phyloP scores from a whole-genome alignment of 2,113 vertebrate genomes.

The Stigmatopora nigra region DNA sequence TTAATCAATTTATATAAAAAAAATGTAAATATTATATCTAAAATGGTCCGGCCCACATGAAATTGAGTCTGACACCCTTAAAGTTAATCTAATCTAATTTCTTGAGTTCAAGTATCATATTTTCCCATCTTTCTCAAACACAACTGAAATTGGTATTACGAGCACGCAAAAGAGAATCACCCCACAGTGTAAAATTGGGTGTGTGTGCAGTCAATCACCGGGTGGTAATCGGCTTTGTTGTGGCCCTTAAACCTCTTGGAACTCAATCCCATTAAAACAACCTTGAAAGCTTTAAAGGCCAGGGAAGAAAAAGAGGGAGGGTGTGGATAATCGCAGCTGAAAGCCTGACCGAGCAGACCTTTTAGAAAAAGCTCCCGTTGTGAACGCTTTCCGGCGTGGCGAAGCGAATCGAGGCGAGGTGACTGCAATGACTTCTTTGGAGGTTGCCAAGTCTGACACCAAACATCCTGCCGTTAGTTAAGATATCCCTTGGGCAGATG shows the following conservation, averaged over 20 bases:
- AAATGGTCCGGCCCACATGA: too few species aligned
- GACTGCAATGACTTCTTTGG: slow-evolving; percentile 28
- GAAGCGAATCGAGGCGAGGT: slow-evolving; percentile 28
- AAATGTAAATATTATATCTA: too few species aligned
- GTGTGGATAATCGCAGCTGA: slow-evolving; percentile 54
- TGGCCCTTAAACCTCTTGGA: slow-evolving; percentile 60
- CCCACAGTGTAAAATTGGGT: not conserved
- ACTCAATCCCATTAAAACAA: slow-evolving; percentile 70
- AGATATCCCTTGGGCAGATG: not conserved
- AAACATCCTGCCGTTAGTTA: not conserved
- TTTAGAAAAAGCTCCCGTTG: slow-evolving; percentile 28
- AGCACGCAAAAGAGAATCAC: not conserved
- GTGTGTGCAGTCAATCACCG: slow-evolving; percentile 48
- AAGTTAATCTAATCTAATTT: too few species aligned
- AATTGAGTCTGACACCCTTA: too few species aligned
- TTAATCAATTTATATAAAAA: too few species aligned
- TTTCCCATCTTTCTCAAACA: too few species aligned
- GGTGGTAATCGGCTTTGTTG: slow-evolving; percentile 69
- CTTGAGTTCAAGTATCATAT: too few species aligned
- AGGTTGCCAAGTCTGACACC: slow-evolving; percentile 1
- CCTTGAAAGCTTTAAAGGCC: slow-evolving; percentile 52
- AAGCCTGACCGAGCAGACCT: slow-evolving; percentile 37
- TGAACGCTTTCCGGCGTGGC: slow-evolving; percentile 39
- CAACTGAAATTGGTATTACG: too few species aligned
- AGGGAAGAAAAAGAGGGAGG: slow-evolving; percentile 41